phyloP scores from a whole-genome alignment of 2,113 vertebrate genomes.

The Tautogolabrus adspersus region DNA sequence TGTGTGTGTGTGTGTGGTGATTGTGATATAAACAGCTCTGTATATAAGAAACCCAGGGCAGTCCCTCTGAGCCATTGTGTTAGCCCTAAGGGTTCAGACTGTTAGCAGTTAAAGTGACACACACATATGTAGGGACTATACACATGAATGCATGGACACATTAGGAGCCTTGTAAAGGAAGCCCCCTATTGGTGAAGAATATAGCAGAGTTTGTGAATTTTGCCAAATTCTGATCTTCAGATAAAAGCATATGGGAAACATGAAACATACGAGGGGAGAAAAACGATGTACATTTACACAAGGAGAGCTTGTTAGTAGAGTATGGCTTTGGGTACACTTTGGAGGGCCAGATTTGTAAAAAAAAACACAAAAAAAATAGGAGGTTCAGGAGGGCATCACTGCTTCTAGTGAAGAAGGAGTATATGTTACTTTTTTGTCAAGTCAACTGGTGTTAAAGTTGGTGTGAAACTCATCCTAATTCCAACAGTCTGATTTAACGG shows the following conservation, averaged over 20 bases:
- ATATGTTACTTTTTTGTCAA: too few relatives aligned
- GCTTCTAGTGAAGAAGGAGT: too few relatives aligned
- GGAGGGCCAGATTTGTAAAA: too few relatives aligned
- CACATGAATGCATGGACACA: not conserved
- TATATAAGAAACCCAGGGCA: conserved; percentile 64
- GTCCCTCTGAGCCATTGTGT: conserved; percentile 51
- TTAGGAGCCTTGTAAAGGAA: not conserved
- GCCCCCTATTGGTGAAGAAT: too few relatives aligned
- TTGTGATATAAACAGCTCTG: conserved; percentile 69
- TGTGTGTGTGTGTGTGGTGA: not conserved
- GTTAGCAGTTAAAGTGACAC: not conserved
- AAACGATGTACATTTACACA: not conserved
- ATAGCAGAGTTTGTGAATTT: too few relatives aligned
- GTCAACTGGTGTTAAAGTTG: too few relatives aligned
- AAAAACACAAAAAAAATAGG: too few relatives aligned
- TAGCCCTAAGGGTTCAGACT: conserved; percentile 13
- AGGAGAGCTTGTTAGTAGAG: not conserved
- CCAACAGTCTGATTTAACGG: too few relatives aligned
- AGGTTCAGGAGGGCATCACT: too few relatives aligned
- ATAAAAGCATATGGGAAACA: not conserved
- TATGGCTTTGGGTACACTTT: not conserved
- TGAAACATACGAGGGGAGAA: not conserved
- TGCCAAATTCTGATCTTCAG: too few relatives aligned
- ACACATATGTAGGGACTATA: not conserved
- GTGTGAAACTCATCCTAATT: too few relatives aligned